A percentile compares a stretch with the other conserved stretches of the same genome.
Conservation (phyloP, 2,888 invertebrate genomes). For the Laothoe populi region DNA sequence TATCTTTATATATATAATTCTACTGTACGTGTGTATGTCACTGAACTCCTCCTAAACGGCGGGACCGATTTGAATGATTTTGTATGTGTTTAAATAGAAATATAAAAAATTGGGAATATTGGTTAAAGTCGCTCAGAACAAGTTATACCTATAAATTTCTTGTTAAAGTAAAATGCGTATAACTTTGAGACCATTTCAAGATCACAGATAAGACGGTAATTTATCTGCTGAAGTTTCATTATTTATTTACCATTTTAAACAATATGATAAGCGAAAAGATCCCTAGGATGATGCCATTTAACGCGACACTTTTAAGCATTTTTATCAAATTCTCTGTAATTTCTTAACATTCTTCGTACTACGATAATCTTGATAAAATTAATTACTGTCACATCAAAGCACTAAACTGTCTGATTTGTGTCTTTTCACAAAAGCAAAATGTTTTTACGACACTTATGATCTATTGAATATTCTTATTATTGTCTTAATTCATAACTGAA, state of each 20-base stretch:
- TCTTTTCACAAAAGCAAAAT: conserved; percentile 20
- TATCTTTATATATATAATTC: no score
- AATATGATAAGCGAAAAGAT: conserved; percentile 1
- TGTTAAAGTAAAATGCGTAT: background rate
- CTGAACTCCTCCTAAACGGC: no score
- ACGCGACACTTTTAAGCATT: conserved; percentile 4
- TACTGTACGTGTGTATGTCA: no score
- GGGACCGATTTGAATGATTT: no score
- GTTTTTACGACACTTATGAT: conserved; percentile 17
- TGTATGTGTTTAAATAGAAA: no score
- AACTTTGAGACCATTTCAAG: background rate
- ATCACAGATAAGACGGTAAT: background rate
- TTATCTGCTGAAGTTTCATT: background rate
- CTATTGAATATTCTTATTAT: conserved; percentile 22
- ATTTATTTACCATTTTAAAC: conserved; percentile 1
- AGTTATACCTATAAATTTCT: background rate
- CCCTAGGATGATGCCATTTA: conserved; percentile 21
- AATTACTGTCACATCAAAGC: conserved; percentile 23
- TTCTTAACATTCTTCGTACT: conserved; percentile 7
- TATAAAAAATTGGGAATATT: no score
- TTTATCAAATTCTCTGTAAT: conserved; percentile 14
- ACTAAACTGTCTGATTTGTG: conserved; percentile 16
- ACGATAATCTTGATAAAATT: conserved; percentile 19
- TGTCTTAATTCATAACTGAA: conserved; percentile 27
- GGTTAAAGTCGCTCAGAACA: background rate